Percentiles rank a stretch among this genome's conserved stretches.
These are phyloP conservation scores for Dysidea cf. avara DNA, from an alignment of 37 sponge, comb jelly and placozoan genomes.

Conservation along the genomic window DNA sequence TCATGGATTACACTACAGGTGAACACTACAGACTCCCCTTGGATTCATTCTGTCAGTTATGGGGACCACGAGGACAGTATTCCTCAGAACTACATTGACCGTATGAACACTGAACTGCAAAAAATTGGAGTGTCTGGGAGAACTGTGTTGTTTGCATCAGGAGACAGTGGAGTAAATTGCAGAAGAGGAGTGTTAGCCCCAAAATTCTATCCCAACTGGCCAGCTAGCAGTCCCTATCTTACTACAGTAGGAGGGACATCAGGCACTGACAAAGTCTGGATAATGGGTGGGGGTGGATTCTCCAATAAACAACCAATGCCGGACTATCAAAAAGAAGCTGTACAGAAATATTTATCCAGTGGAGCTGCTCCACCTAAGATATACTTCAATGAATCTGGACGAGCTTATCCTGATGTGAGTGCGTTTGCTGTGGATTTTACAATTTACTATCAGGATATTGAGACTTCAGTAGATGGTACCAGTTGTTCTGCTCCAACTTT, in stretches of 20 bases:
- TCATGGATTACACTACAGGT: slow-evolving; percentile 75
- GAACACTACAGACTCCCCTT: slow-evolving; percentile 72
- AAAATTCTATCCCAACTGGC: slow-evolving; percentile 67
- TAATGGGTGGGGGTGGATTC: slow-evolving; percentile 86
- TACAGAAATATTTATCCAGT: slow-evolving; percentile 67
- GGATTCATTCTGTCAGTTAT: slow-evolving; percentile 91
- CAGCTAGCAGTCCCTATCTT: slow-evolving; percentile 82
- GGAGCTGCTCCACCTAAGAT: slow-evolving; percentile 45
- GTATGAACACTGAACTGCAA: slow-evolving; percentile 84
- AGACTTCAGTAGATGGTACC: slow-evolving; percentile 73
- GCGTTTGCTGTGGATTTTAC: slow-evolving; percentile 77
- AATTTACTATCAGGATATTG: slow-evolving; percentile 45
- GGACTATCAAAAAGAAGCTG: slow-evolving; percentile 76
- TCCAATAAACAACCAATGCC: slow-evolving; percentile 75
- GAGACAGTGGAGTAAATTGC: slow-evolving; percentile 76
- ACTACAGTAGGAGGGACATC: slow-evolving; percentile 87
- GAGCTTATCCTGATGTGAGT: slow-evolving; percentile 91
- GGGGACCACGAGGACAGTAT: slow-evolving; percentile 73
- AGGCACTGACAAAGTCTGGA: slow-evolving; percentile 39
- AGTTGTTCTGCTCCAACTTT: slow-evolving; percentile 85
- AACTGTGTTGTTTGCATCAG: slow-evolving; percentile 80
- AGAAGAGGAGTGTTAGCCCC: not conserved
- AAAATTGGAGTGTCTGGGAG: slow-evolving; percentile 90
- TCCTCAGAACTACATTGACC: slow-evolving; percentile 40
- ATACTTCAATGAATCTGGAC: slow-evolving; percentile 74